phyloP scores from a whole-genome alignment of 1,140 invertebrate species.

The Drosophila kepulauana region DNA sequence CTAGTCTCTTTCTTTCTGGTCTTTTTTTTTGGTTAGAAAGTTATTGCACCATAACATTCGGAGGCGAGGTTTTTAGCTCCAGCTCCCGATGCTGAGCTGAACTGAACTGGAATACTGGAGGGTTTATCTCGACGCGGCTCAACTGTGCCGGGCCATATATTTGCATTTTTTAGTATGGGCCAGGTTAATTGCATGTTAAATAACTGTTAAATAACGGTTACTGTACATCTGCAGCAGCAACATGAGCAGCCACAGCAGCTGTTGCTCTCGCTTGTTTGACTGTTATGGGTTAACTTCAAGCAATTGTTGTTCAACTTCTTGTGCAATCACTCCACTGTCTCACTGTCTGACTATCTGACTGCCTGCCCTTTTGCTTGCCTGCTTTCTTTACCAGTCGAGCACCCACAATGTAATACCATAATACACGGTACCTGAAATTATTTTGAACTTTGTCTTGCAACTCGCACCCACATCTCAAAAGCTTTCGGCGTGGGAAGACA shows the following conservation, averaged over 20 bases:
- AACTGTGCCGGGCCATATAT: constrained; percentile 60
- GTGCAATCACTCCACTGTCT: constrained; percentile 53
- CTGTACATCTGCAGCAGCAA: constrained; percentile 34
- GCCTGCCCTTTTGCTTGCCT: constrained; percentile 3
- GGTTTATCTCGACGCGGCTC: constrained; percentile 54
- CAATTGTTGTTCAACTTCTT: constrained; percentile 60
- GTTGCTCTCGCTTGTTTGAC: not conserved
- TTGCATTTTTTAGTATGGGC: constrained; percentile 69
- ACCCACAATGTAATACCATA: constrained; percentile 32
- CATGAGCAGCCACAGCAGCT: not conserved
- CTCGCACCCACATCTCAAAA: constrained; percentile 52
- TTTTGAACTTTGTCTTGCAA: constrained; percentile 70
- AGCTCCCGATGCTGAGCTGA: not conserved
- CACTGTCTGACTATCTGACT: not conserved
- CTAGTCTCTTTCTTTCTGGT: not conserved
- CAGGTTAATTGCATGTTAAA: constrained; percentile 79
- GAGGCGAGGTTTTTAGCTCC: not conserved
- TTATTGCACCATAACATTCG: constrained; percentile 75
- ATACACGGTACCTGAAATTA: constrained; percentile 62
- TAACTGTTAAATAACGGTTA: constrained; percentile 77
- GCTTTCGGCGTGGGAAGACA: constrained; percentile 65
- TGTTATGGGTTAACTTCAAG: constrained; percentile 51
- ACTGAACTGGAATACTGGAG: constrained; percentile 8
- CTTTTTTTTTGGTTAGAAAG: constrained; percentile 61
- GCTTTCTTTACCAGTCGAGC: constrained; percentile 27